Evolutionary conservation across 1,140 invertebrate genomes (phyloP).

Genomic region (Caenorhabditis briggsae): DNA sequence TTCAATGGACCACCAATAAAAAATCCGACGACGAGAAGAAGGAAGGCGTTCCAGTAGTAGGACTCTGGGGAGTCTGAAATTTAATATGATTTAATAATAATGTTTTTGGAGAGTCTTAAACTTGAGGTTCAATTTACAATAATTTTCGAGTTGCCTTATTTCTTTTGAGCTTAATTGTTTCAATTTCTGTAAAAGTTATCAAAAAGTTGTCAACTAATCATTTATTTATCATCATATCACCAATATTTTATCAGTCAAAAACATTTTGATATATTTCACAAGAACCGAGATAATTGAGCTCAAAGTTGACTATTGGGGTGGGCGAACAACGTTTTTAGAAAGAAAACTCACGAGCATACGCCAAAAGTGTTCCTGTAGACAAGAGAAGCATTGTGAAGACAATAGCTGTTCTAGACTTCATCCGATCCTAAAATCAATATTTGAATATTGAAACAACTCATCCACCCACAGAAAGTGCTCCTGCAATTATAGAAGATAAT

Average conservation of each 20-base stretch:
- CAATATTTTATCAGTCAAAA: no score
- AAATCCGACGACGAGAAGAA: conserved; percentile 49
- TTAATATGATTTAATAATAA: no score
- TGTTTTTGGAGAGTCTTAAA: neutral
- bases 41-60: conserved; percentile 35
- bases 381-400: conserved; percentile 40
- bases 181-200: no score
- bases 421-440: conserved; percentile 30
- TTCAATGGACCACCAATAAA: conserved; percentile 54
- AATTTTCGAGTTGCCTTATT: no score
- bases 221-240: no score
- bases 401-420: conserved; percentile 33
- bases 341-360: conserved; percentile 34
- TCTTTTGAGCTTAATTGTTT: no score
- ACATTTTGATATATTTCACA: no score
- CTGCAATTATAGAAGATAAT: conserved; percentile 78
- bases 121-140: no score
- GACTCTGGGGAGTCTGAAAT: conserved; percentile 17
- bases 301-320: no score
- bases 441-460: neutral
- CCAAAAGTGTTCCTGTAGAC: neutral
- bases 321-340: no score
- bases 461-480: conserved; percentile 69
- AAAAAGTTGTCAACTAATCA: no score
- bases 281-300: no score